These are phyloP conservation scores for Xanthia icteritia DNA, from an alignment of 2,888 invertebrate genomes.

Conservation along the genomic window DNA sequence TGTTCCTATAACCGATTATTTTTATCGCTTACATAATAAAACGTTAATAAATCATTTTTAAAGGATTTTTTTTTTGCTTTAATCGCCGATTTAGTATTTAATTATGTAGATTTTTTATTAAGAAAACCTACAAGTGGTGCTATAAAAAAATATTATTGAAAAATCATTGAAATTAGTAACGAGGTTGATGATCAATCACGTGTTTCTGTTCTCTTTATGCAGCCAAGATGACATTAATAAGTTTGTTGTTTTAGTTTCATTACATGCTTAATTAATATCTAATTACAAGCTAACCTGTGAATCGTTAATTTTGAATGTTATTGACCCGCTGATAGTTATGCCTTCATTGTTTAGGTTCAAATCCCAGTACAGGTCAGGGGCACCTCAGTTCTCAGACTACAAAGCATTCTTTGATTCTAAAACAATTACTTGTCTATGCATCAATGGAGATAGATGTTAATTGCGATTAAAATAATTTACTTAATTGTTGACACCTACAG, in stretches of 20 bases:
- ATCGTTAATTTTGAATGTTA: slow-evolving; percentile 59
- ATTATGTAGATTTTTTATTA: slow-evolving; percentile 30
- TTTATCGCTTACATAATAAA: slow-evolving; percentile 7
- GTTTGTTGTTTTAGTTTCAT: slow-evolving; percentile 13
- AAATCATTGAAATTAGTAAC: background rate
- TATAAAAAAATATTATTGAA: background rate
- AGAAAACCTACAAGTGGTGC: slow-evolving; percentile 9
- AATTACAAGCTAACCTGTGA: slow-evolving; percentile 51
- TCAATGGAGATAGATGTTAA: slow-evolving; percentile 55
- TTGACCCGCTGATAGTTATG: slow-evolving; percentile 55
- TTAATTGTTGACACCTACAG: slow-evolving; percentile 43
- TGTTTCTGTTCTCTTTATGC: background rate
- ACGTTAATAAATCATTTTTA: slow-evolving; percentile 20
- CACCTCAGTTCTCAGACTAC: slow-evolving; percentile 55
- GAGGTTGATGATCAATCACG: background rate
- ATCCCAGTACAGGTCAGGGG: slow-evolving; percentile 64
- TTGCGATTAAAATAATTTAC: slow-evolving; percentile 36
- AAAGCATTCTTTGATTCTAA: slow-evolving; percentile 44
- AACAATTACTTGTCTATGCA: slow-evolving; percentile 57
- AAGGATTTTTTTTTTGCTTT: slow-evolving; percentile 4
- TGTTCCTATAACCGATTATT: slow-evolving; percentile 25
- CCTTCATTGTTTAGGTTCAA: slow-evolving; percentile 64
- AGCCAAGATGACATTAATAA: slow-evolving; percentile 21
- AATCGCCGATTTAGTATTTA: background rate
- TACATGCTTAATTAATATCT: slow-evolving; percentile 46